These are phyloP conservation scores for Eupithecia inturbata DNA, from an alignment of 2,888 invertebrate species.

Conservation along the genomic window DNA sequence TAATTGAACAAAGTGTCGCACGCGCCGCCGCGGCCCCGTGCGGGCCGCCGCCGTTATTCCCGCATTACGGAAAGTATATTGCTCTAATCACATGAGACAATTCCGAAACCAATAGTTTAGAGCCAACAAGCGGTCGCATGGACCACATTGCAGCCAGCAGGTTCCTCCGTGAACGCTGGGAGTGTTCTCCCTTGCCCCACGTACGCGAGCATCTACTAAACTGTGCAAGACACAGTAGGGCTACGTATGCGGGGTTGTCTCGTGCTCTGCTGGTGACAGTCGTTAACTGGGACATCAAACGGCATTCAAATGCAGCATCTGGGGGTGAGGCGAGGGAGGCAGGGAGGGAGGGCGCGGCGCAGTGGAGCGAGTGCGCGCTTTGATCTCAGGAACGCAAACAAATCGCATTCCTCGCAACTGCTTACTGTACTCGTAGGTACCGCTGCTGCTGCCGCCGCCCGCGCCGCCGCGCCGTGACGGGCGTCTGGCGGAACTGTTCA, in stretches of 20 bases:
- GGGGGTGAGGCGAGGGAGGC: neutral
- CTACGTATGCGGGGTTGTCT: neutral
- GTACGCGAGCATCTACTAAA: too few species aligned
- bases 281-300: neutral
- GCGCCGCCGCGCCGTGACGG: neutral
- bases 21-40: constrained; percentile 39
- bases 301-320: neutral
- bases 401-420: constrained; percentile 19
- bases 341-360: neutral
- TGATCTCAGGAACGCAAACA: constrained; percentile 33
- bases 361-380: constrained; percentile 6
- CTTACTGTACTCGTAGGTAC: too few species aligned
- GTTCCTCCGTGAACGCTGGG: too few species aligned
- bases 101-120: constrained; percentile 39
- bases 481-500: too few species aligned
- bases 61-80: constrained; percentile 60
- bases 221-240: neutral
- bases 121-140: neutral
- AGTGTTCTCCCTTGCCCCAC: too few species aligned
- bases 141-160: too few species aligned
- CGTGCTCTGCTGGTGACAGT: neutral
- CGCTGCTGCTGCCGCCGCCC: too few species aligned
- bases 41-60: constrained; percentile 29
- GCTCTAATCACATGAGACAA: constrained; percentile 69
- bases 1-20: constrained; percentile 55